A percentile compares a stretch with the other conserved stretches of the same genome.
Conservation (phyloP, 2,888 invertebrate genomes). For the Ptychoptera contaminata region DNA sequence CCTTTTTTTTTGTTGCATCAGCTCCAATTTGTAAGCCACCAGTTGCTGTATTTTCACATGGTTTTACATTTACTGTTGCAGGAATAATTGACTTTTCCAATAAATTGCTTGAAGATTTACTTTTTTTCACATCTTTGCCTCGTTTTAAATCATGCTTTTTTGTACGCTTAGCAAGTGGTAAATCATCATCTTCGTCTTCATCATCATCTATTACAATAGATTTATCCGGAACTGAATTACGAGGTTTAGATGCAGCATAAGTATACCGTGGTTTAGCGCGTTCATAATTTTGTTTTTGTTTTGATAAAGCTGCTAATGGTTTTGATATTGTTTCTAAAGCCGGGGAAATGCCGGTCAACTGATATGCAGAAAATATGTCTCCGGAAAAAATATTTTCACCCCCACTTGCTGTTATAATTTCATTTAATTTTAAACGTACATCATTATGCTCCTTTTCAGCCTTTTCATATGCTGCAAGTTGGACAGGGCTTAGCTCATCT, state of each 20-base stretch:
- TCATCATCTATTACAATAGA: slow-evolving; percentile 22
- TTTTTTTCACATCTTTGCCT: slow-evolving; percentile 22
- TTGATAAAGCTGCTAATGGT: slow-evolving; percentile 16
- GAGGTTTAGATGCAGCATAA: neutral
- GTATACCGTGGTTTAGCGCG: neutral
- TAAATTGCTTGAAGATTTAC: slow-evolving; percentile 13
- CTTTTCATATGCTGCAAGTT: slow-evolving; percentile 43
- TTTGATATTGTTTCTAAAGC: slow-evolving; percentile 11
- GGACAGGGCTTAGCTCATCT: slow-evolving; percentile 51
- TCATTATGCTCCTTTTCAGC: slow-evolving; percentile 51
- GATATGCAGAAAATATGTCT: slow-evolving; percentile 46
- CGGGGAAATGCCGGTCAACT: slow-evolving; percentile 34
- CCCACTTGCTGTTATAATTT: slow-evolving; percentile 39
- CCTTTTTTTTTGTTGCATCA: slow-evolving; percentile 32
- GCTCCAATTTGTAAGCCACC: slow-evolving; percentile 54
- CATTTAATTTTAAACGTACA: slow-evolving; percentile 43
- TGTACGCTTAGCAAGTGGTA: slow-evolving; percentile 33
- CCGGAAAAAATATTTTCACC: slow-evolving; percentile 50
- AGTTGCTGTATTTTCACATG: slow-evolving; percentile 54
- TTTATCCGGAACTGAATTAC: neutral
- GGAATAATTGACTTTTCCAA: neutral
- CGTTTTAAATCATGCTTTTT: slow-evolving; percentile 14
- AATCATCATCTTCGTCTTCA: slow-evolving; percentile 30
- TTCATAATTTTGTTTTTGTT: slow-evolving; percentile 9
- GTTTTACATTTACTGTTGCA: slow-evolving; percentile 19